Conservation (phyloP, 1,140 invertebrate genomes). For the Vollenhovia emeryi region DNA sequence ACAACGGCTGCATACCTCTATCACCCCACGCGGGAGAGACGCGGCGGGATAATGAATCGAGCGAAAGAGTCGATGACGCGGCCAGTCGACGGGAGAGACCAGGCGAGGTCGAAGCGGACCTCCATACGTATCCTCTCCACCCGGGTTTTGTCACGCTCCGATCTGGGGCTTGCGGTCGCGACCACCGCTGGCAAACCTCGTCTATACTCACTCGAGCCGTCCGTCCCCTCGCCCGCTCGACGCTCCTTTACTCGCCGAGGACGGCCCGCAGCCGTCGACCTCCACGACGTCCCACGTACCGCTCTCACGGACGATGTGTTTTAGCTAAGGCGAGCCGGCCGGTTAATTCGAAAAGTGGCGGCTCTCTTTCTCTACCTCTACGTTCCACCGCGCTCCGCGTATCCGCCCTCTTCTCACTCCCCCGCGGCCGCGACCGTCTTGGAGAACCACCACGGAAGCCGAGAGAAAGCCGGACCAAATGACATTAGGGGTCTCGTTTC, state of each 20-base stretch:
- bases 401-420: neutral
- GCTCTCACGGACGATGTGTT: constrained; percentile 56
- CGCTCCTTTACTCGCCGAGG: neutral
- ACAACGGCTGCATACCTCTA: constrained; percentile 55
- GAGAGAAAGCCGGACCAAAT: constrained; percentile 67
- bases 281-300: neutral
- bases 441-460: constrained; percentile 57
- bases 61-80: constrained; percentile 42
- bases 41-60: constrained; percentile 7
- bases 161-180: constrained; percentile 64
- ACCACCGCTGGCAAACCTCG: constrained; percentile 63
- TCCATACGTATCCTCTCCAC: constrained; percentile 65
- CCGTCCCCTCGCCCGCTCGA: neutral
- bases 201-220: neutral
- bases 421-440: constrained; percentile 48
- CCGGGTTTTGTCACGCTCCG: constrained; percentile 67
- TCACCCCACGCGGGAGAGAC: neutral
- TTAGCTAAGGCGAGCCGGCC: constrained; percentile 62
- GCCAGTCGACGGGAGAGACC: neutral
- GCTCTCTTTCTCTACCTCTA: constrained; percentile 34
- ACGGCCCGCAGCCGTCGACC: constrained; percentile 11
- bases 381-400: constrained; percentile 24
- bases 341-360: constrained; percentile 73
- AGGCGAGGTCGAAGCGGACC: constrained; percentile 30
- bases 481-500: constrained; percentile 72